phyloP scores from a whole-genome alignment of 2,113 vertebrate genomes.

The Puffinus mauretanicus region DNA sequence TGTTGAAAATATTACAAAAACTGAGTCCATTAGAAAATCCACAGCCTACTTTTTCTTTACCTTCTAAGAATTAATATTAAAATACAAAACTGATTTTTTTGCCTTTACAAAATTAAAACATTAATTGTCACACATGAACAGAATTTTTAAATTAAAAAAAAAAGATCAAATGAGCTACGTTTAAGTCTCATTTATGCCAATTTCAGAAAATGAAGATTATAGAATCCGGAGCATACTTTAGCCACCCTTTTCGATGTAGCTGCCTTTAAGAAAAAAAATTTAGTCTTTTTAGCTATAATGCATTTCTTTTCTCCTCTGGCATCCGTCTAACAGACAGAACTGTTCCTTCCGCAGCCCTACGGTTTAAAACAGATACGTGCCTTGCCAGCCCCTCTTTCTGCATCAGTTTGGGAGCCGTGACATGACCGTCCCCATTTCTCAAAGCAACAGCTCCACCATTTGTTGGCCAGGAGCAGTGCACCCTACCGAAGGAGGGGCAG shows the following conservation, averaged over 20 bases:
- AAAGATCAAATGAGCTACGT: fast-evolving
- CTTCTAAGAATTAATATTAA: background rate
- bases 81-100: fast-evolving
- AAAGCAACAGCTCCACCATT: conserved; percentile 75
- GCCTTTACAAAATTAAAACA: background rate
- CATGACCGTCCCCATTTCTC: background rate
- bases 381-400: background rate
- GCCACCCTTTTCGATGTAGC: fast-evolving
- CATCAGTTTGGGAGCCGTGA: fast-evolving
- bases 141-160: background rate
- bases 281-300: background rate
- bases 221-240: background rate
- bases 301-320: background rate
- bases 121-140: background rate
- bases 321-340: background rate
- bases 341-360: background rate
- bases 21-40: background rate
- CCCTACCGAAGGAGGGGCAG: too few relatives aligned
- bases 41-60: background rate
- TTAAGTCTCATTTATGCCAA: background rate
- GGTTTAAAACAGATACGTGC: background rate
- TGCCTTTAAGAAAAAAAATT: background rate
- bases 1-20: background rate
- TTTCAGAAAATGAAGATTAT: background rate
- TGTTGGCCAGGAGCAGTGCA: conserved; percentile 40